These are phyloP conservation scores for Sesia apiformis DNA, from an alignment of 2,888 invertebrate genomes.

Conservation along the genomic window DNA sequence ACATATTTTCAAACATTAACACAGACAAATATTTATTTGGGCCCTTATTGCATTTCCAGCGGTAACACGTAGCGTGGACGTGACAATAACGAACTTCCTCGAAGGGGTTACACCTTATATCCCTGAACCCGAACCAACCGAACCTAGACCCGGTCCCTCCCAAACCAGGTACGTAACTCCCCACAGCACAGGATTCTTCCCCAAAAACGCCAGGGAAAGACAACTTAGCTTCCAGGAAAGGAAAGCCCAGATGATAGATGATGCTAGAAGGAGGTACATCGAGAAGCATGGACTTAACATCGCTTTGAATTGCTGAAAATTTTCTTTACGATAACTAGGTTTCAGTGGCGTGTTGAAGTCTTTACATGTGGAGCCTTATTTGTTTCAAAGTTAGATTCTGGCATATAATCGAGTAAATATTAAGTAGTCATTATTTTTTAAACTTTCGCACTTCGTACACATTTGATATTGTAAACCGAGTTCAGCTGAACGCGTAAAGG, in stretches of 20 bases:
- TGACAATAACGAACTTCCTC: constrained; percentile 86
- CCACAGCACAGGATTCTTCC: constrained; percentile 56
- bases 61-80: constrained; percentile 82
- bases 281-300: constrained; percentile 80
- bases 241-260: constrained; percentile 85
- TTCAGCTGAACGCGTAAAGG: no score
- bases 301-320: not conserved
- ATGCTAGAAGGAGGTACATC: constrained; percentile 84
- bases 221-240: constrained; percentile 85
- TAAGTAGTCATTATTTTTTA: no score
- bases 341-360: not conserved
- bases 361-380: no score
- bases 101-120: constrained; percentile 82
- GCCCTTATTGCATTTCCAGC: constrained; percentile 52
- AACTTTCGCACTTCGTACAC: no score
- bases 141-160: constrained; percentile 13
- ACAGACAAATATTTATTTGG: no score
- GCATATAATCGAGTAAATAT: no score
- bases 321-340: not conserved
- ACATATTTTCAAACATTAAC: no score
- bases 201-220: constrained; percentile 75
- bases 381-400: no score
- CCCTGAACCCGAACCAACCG: constrained; percentile 29
- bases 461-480: no score
- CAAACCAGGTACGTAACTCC: constrained; percentile 37